Evolutionary conservation across 2,888 invertebrate genomes (phyloP), one percentile per base, ranked within the genome.

Genomic region (Onthophagus sagittarius): DNA sequence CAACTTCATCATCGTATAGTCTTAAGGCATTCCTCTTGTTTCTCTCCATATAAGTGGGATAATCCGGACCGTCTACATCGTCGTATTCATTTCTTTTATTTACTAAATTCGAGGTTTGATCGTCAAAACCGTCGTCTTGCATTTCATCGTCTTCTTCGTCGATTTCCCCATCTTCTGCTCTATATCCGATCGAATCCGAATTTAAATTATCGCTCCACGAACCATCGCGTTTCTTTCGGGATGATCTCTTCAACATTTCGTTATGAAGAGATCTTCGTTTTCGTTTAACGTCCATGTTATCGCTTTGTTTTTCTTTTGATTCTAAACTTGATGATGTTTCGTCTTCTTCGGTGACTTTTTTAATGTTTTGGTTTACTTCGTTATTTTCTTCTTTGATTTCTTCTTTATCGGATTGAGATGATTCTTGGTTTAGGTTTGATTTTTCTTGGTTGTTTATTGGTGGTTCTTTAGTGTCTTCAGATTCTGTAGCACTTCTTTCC

Each of bases 101-200:
- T 71, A 83, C 82, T 67, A 84, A 82, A 77, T 84, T 84, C 5
- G 85, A 83, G 64, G 84, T 82, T 5, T 85, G 83, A 75, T 87
- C 87, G 77, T 86, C 87, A 79, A 87, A 87, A 7, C 86, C 86
- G 76, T 87, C 86, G 75, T 88, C 86, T 69, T 87, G 86, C 78
- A 87, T 87, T 80, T 88, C 88, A 78, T 85, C 86, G 5, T 86
- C 86, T 81, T 88, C 88, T 39, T 87, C 86, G 73, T 85, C 86
- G 70, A 86, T 87, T 76, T 86, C 86, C 62, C 87, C 86, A 65
- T 86, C 86, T 0, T 78, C 77, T 2, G 75, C 73, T 15, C 77
- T 71, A 62, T 77, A 78, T n/a, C 53, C 67, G 69, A 71, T 39
- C 13, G 62, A 13, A n/a, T 74, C 72, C 13, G 85, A 83, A 79